Conservation (phyloP, 2,888 invertebrate species). For the Conus canariensis region DNA sequence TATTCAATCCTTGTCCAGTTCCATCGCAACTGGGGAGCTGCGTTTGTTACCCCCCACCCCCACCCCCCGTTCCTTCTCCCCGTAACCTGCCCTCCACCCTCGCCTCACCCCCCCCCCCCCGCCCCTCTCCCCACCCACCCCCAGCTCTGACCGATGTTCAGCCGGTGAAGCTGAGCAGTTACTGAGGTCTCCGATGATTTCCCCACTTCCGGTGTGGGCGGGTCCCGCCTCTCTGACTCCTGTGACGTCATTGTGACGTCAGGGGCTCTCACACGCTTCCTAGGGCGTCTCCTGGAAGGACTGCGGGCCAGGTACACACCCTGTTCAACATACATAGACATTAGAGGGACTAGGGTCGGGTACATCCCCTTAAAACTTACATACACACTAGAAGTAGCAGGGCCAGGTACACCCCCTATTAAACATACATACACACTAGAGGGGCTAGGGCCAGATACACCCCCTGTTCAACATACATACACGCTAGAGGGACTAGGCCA, state of each 20-base stretch:
- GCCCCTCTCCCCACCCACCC: neutral
- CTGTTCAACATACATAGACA: conserved; percentile 24
- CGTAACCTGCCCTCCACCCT: too few species aligned
- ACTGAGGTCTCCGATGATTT: conserved; percentile 48
- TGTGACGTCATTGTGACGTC: neutral
- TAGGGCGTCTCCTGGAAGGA: neutral
- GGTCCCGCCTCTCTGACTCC: neutral
- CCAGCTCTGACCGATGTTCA: conserved; percentile 55
- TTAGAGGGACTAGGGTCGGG: too few species aligned
- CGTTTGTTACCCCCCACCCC: too few species aligned
- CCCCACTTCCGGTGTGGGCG: neutral
- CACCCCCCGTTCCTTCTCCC: too few species aligned
- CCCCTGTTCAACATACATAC: neutral
- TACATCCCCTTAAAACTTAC: neutral
- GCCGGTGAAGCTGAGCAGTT: conserved; percentile 57
- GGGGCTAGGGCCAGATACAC: neutral
- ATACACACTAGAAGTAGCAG: neutral
- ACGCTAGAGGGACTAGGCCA: neutral
- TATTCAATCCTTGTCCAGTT: too few species aligned
- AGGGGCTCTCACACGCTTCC: neutral
- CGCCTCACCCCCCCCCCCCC: too few species aligned
- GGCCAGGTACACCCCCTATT: neutral
- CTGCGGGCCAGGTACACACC: conserved; percentile 48
- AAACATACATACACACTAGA: neutral
- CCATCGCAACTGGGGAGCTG: too few species aligned